Base-by-base conservation (phyloP, 2,888 invertebrate genomes). In the Morpho helenor region DNA sequence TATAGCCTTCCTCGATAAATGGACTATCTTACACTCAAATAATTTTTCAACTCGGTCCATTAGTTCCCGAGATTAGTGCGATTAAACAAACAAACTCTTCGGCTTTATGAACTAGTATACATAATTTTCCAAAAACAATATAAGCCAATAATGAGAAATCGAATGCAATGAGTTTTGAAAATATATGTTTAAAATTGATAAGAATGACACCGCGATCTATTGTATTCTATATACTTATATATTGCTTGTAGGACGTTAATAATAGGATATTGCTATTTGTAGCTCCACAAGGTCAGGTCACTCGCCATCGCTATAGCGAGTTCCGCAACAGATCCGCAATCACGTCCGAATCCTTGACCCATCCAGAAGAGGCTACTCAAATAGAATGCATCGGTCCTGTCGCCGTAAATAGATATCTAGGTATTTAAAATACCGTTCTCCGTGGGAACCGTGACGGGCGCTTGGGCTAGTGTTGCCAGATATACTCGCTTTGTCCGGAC, bases 341-440 rank as follows among this genome's bases (percentile, higher is more conserved):
- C 86, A 80, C 87, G 82, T 76, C 71, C 69, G 75, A 74, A 89
- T 87, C 89, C 89, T 90, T 89, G 89, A 90, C 89, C 89, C 87
- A 89, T 89, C 89, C 87, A 84, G 89, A 84, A 87, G 87, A 87
- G 86, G 85, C 87, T 87, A 87, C 87, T 87, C 81, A 73, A 77
- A 71, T 81, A 79, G 80, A 85, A 84, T 84, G 84, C 80, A 81
- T 75, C 77, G 73, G 81, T 87, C 84, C 88, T 88, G 88, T 88
- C 88, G 79, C 88, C 81, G 81, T 79, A 80, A 76, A 70, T 82
- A 83, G 77, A 83, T 82, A 85, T 83, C 84, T 88, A 89, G 87
- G 88, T 86, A 90, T 88, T 86, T 89, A 87, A 88, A 87, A 89
- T 88, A 79, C 85, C 88, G 79, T 74, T 83, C 75, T 75, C 79